phyloP scores from a whole-genome alignment of 2,797 vertebrate genomes.

The Epinephelus coioides region DNA sequence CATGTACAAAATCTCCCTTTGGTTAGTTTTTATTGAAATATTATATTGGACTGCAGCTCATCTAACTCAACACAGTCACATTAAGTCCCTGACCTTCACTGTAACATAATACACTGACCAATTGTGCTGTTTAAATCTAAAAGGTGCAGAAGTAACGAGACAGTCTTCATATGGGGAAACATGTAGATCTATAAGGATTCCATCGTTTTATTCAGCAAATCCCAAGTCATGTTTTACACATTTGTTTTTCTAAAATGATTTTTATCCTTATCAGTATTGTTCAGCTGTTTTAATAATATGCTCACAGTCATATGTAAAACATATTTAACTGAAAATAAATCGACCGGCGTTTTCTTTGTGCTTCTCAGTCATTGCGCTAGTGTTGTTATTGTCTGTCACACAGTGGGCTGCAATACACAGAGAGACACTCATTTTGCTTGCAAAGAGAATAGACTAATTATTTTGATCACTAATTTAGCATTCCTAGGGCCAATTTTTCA shows the following conservation, averaged over 20 bases:
- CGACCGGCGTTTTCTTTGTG: constrained; percentile 28
- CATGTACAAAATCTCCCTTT: constrained; percentile 6
- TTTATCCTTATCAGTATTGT: background rate
- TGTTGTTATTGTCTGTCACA: constrained; percentile 46
- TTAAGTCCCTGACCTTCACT: background rate
- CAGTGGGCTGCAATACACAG: constrained; percentile 36
- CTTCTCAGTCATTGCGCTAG: constrained; percentile 18
- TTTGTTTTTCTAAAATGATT: background rate
- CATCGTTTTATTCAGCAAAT: background rate
- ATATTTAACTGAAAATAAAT: background rate
- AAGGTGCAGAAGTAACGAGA: background rate
- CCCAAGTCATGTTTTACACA: background rate
- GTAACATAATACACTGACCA: background rate
- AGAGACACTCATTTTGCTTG: constrained; percentile 35
- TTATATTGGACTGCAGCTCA: background rate
- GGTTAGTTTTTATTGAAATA: constrained; percentile 12
- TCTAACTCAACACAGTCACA: background rate
- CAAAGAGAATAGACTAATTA: constrained; percentile 58
- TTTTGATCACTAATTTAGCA: constrained; percentile 67
- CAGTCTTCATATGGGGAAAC: background rate
- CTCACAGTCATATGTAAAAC: constrained; percentile 6
- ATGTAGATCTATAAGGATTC: background rate
- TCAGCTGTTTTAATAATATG: constrained; percentile 2
- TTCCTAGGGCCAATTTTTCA: constrained; percentile 35
- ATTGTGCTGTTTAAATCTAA: background rate